Conservation (phyloP, 2,888 invertebrate species). For the Callinectes sapidus region DNA sequence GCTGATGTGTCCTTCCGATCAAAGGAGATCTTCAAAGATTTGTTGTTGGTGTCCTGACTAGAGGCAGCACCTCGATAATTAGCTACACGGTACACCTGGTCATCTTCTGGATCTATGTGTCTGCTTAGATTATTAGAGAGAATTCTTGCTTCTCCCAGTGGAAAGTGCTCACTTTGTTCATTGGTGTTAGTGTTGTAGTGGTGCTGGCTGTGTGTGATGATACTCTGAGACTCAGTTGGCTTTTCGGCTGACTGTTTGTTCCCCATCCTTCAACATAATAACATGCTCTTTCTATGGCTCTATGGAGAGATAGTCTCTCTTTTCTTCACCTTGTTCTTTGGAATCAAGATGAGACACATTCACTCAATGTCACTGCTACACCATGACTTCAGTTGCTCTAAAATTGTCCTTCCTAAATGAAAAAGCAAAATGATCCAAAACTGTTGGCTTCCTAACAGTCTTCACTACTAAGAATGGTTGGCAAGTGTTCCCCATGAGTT, state of each 20-base stretch:
- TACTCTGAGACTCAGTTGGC: slow-evolving; percentile 36
- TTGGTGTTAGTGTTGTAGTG: slow-evolving; percentile 24
- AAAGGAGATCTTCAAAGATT: slow-evolving; percentile 43
- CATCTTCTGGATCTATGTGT: slow-evolving; percentile 28
- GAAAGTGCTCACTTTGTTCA: not conserved
- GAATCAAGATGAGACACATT: not conserved
- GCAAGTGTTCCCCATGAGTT: not conserved
- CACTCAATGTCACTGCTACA: not conserved
- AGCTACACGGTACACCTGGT: not conserved
- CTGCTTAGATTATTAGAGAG: not conserved
- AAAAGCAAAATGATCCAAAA: not conserved
- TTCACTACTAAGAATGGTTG: not conserved
- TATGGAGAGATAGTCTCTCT: not conserved
- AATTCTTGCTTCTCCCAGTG: slow-evolving; percentile 30
- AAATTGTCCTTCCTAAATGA: not conserved
- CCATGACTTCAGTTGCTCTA: not conserved
- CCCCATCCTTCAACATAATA: slow-evolving; percentile 40
- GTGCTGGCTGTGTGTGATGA: slow-evolving; percentile 43
- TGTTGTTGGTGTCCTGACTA: not conserved
- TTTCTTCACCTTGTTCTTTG: not conserved
- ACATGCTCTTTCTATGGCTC: not conserved
- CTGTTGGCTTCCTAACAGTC: not conserved
- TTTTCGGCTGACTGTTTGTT: not conserved
- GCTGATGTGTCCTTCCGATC: slow-evolving; percentile 52
- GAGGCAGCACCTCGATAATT: not conserved